Conservation (phyloP, 1,140 invertebrate species). For the Nasonia vitripennis region DNA sequence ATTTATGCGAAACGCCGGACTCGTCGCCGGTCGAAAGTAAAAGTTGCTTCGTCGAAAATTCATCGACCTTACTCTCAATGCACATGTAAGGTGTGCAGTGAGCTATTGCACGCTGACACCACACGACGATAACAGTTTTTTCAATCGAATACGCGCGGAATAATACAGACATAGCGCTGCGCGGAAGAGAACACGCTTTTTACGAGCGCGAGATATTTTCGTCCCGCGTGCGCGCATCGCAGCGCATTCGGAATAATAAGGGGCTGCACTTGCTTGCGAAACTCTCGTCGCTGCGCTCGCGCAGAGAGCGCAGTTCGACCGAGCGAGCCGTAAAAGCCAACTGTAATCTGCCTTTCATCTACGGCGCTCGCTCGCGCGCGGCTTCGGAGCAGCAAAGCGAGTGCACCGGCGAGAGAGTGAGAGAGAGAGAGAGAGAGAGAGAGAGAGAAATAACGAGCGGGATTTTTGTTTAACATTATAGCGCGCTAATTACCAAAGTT, state of each 20-base stretch:
- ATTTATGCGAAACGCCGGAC: not conserved
- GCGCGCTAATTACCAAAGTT: not conserved
- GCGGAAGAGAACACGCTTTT: not conserved
- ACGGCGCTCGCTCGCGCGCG: not conserved
- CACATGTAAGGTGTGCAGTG: not conserved
- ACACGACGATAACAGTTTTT: no score
- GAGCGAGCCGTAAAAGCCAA: conserved; percentile 32
- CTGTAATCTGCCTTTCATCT: conserved; percentile 39
- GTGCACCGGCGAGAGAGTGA: not conserved
- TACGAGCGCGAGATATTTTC: conserved; percentile 24
- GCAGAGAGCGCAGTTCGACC: not conserved
- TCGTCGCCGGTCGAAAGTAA: conserved; percentile 24
- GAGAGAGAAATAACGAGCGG: not conserved
- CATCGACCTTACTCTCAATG: not conserved
- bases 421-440: not conserved
- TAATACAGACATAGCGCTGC: not conserved
- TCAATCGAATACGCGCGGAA: not conserved
- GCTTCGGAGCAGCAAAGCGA: not conserved
- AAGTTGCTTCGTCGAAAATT: conserved; percentile 16
- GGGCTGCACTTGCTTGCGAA: conserved; percentile 26
- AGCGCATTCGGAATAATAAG: conserved; percentile 33
- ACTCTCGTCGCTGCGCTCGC: not conserved
- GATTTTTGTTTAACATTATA: not conserved
- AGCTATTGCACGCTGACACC: no score
- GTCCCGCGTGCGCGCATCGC: not conserved